Percentiles rank a stretch among this genome's conserved stretches.
phyloP scores from a whole-genome alignment of 1,140 invertebrate species.

The Panagrolaimus sp. region DNA sequence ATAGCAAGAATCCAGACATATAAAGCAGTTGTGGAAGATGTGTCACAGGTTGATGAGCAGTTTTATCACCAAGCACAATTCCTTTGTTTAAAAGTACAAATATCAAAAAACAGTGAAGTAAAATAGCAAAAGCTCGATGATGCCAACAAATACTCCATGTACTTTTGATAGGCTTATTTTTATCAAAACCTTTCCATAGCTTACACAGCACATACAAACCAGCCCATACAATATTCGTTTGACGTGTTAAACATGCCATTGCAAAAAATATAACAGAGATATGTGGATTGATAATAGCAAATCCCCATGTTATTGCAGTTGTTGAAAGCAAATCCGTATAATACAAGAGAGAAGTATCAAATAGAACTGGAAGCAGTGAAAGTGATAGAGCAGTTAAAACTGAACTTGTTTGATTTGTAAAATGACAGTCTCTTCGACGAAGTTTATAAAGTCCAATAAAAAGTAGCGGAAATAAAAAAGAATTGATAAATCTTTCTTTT shows the following conservation, averaged over 20 bases:
- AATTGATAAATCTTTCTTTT: constrained; percentile 66
- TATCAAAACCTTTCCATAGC: constrained; percentile 2
- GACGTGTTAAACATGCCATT: constrained; percentile 72
- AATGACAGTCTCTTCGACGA: background rate
- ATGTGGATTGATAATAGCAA: constrained; percentile 14
- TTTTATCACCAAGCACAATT: constrained; percentile 84
- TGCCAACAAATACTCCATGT: background rate
- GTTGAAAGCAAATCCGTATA: constrained; percentile 81
- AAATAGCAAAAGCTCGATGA: background rate
- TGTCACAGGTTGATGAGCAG: constrained; percentile 73
- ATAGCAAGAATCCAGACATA: constrained; percentile 65
- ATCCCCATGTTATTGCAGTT: constrained; percentile 45
- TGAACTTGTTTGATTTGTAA: background rate
- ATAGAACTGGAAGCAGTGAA: constrained; percentile 75
- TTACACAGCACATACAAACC: constrained; percentile 64
- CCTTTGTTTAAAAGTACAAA: constrained; percentile 67
- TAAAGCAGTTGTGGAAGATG: constrained; percentile 81
- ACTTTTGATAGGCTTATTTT: constrained; percentile 13
- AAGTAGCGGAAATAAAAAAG: background rate
- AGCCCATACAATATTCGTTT: constrained; percentile 89
- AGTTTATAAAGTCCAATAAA: constrained; percentile 16
- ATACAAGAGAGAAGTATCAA: constrained; percentile 87
- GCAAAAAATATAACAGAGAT: constrained; percentile 36
- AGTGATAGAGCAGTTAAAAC: constrained; percentile 66
- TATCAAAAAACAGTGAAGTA: constrained; percentile 17